Evolutionary conservation across 2,113 vertebrate genomes (phyloP).

Genomic region (Empidonax traillii): DNA sequence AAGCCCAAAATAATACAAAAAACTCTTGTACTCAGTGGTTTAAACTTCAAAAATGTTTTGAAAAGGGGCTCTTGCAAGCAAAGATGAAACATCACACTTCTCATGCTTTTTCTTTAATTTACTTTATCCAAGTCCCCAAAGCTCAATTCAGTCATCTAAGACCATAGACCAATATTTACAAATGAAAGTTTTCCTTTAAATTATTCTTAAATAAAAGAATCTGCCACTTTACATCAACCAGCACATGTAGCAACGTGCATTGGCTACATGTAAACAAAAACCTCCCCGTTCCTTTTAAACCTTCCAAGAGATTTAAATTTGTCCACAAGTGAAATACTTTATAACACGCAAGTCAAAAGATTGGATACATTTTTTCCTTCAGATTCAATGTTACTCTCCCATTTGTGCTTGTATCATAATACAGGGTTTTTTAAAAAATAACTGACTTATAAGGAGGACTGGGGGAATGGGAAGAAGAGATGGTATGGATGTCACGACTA

Average conservation of each 20-base stretch:
- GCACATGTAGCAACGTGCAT: not conserved
- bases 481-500: not conserved
- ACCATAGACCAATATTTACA: not conserved
- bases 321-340: not conserved
- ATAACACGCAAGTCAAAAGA: not conserved
- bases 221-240: not conserved
- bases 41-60: slow-evolving; percentile 2
- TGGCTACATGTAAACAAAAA: not conserved
- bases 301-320: not conserved
- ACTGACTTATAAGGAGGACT: not conserved
- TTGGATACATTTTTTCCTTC: not conserved
- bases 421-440: not conserved
- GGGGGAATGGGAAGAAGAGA: not conserved
- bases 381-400: not conserved
- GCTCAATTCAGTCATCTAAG: not conserved
- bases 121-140: not conserved
- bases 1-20: not conserved
- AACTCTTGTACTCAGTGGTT: not conserved
- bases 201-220: not conserved
- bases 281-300: not conserved
- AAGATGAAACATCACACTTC: not conserved
- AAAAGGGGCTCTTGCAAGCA: not conserved
- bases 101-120: not conserved
- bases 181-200: not conserved
- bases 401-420: not conserved